A percentile compares a stretch with the other conserved stretches of the same genome.
These are phyloP conservation scores for Onychorhynchus coronatus DNA, from an alignment of 2,113 vertebrate genomes.

Conservation along the genomic window DNA sequence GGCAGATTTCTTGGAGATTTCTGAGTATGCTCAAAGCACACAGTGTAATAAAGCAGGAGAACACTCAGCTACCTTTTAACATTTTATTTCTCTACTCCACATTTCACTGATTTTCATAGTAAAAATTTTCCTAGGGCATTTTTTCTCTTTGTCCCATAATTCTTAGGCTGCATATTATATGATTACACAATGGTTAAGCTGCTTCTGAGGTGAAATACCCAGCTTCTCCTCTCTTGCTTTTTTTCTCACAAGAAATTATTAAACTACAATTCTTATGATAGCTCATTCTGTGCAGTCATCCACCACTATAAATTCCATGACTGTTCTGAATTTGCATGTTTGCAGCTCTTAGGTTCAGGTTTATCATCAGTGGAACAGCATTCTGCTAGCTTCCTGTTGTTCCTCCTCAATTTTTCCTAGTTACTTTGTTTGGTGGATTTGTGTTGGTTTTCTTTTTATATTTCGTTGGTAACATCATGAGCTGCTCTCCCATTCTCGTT, in stretches of 20 bases:
- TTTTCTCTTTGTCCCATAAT: background rate
- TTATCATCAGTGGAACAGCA: background rate
- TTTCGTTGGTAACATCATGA: background rate
- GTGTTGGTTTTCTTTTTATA: background rate
- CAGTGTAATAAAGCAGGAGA: background rate
- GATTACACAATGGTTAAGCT: background rate
- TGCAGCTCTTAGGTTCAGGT: background rate
- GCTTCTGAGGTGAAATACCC: background rate
- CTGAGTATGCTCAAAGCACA: background rate
- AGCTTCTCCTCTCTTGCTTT: background rate
- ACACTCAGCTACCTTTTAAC: background rate
- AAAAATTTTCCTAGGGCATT: background rate
- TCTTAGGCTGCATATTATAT: background rate
- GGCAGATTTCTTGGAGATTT: background rate
- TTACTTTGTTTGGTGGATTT: background rate
- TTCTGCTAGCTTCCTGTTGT: background rate
- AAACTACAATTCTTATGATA: background rate
- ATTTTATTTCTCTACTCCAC: background rate
- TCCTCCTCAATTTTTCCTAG: background rate
- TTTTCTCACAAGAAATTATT: background rate
- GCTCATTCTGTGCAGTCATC: background rate
- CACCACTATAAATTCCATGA: background rate
- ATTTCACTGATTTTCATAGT: background rate
- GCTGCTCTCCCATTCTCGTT: background rate
- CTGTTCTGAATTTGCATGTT: background rate